Percentiles rank a stretch among this genome's conserved stretches.
These are phyloP conservation scores for Azemiops feae DNA, from an alignment of 2,113 vertebrate species.

Conservation along the genomic window DNA sequence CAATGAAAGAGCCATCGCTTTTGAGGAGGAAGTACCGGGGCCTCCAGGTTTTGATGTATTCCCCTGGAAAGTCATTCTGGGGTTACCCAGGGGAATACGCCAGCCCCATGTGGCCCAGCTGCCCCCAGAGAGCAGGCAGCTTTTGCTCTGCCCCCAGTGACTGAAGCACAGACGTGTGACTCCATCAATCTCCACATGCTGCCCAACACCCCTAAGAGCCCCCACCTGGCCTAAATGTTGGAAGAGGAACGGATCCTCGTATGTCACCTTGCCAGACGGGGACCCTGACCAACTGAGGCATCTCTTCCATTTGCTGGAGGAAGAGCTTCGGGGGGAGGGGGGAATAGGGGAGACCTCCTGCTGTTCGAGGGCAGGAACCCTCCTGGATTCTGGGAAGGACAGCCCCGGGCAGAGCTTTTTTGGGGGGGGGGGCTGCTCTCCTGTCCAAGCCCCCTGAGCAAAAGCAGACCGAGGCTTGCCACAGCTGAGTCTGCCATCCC, in stretches of 20 bases:
- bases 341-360: background rate
- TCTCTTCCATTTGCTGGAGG: background rate
- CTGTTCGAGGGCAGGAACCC: background rate
- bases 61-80: conserved; percentile 69
- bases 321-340: background rate
- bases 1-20: conserved; percentile 92
- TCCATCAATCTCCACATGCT: fast-evolving
- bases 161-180: background rate
- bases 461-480: background rate
- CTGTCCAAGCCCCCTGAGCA: background rate
- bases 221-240: background rate
- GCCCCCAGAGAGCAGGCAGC: background rate
- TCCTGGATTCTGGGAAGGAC: background rate
- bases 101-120: background rate
- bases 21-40: conserved; percentile 93
- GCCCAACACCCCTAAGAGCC: background rate
- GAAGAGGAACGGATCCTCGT: background rate
- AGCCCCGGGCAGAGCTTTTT: background rate
- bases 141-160: background rate
- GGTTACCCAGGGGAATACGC: background rate
- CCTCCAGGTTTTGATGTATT: conserved; percentile 96
- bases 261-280: background rate
- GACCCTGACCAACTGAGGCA: background rate
- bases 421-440: background rate
- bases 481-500: background rate